phyloP scores from a whole-genome alignment of 2,113 vertebrate species.

The Mustelus asterias region DNA sequence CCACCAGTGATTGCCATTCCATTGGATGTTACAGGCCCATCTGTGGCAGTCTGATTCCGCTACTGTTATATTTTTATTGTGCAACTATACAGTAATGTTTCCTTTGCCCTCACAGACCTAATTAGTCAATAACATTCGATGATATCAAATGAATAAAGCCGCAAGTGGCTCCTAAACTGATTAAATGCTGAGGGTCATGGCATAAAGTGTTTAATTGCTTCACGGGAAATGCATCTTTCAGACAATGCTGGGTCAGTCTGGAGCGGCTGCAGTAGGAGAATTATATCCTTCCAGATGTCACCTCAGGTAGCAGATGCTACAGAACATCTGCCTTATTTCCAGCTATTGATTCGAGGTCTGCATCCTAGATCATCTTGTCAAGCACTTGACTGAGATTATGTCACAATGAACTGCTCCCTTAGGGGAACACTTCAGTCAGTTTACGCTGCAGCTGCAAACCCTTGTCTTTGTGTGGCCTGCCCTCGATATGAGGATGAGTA shows the following conservation, averaged over 20 bases:
- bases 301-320: not conserved
- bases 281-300: not conserved
- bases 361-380: not conserved
- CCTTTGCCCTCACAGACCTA: not conserved
- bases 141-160: not conserved
- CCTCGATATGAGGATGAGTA: not conserved
- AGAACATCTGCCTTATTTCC: conserved; percentile 6
- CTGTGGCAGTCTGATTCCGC: not conserved
- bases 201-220: conserved; percentile 8
- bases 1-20: no score
- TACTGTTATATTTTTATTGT: not conserved
- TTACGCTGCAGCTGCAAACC: not conserved
- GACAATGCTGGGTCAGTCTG: not conserved
- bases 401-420: not conserved
- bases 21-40: no score
- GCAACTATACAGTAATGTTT: not conserved
- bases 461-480: not conserved
- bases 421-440: not conserved
- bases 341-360: not conserved
- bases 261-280: not conserved
- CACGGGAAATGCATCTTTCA: not conserved
- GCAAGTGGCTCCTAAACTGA: not conserved
- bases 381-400: not conserved
- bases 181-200: not conserved
- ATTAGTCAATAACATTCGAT: conserved; percentile 27